Percentiles rank a stretch among this genome's conserved stretches.
These are phyloP conservation scores for Nettapus auritus DNA, from an alignment of 2,113 vertebrate genomes.

Conservation along the genomic window DNA sequence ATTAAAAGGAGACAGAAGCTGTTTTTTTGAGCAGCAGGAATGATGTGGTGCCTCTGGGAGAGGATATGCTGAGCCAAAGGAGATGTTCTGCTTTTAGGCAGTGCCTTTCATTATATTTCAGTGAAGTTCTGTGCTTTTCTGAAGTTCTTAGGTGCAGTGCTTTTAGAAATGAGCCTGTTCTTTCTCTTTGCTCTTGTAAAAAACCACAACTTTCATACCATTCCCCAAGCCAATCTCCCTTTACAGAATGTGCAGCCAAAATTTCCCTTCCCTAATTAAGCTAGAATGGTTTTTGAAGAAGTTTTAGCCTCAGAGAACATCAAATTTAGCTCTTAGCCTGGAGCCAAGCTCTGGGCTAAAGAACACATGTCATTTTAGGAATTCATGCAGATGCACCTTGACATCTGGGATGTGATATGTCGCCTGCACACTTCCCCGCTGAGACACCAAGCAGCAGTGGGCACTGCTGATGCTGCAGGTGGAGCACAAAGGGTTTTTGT, in stretches of 20 bases:
- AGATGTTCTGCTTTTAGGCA: slow-evolving; percentile 66
- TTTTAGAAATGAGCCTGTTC: slow-evolving; percentile 65
- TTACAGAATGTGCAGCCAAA: slow-evolving; percentile 56
- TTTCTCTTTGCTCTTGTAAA: slow-evolving; percentile 54
- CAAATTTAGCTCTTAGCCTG: slow-evolving; percentile 79
- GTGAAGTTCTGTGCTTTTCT: slow-evolving; percentile 58
- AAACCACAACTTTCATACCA: background rate
- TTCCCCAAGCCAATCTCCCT: slow-evolving; percentile 59
- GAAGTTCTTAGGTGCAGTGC: slow-evolving; percentile 40
- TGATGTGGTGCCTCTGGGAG: slow-evolving; percentile 47
- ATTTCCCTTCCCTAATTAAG: slow-evolving; percentile 74
- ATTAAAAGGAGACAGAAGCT: slow-evolving; percentile 50
- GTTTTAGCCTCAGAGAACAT: slow-evolving; percentile 73
- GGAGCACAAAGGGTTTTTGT: background rate
- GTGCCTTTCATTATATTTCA: slow-evolving; percentile 37
- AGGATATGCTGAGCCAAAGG: slow-evolving; percentile 26
- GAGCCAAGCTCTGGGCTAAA: slow-evolving; percentile 74
- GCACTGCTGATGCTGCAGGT: slow-evolving; percentile 5
- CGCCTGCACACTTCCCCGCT: background rate
- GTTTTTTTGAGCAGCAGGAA: slow-evolving; percentile 45
- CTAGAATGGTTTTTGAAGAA: slow-evolving; percentile 66
- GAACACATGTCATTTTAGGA: slow-evolving; percentile 77
- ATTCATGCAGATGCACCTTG: slow-evolving; percentile 68
- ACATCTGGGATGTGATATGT: slow-evolving; percentile 69
- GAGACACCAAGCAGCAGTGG: background rate